Conservation (phyloP, 2,888 invertebrate species). For the Apotomis capreana region DNA sequence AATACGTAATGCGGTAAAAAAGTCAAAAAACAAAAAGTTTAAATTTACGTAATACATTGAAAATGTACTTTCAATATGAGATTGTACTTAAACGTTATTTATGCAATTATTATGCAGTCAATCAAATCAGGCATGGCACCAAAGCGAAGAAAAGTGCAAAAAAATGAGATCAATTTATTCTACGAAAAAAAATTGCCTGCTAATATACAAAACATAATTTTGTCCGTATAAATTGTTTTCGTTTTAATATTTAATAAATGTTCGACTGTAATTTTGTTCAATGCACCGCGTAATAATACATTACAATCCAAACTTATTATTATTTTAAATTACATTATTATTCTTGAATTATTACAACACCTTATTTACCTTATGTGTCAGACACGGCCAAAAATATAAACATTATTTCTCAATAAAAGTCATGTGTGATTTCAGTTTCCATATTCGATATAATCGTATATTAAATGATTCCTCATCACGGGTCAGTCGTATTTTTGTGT, state of each 20-base stretch:
- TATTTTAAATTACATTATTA: slow-evolving; percentile 49
- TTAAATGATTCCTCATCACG: background rate
- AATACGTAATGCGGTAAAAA: slow-evolving; percentile 45
- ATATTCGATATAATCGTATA: slow-evolving; percentile 1
- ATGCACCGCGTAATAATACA: slow-evolving; percentile 56
- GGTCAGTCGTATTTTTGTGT: slow-evolving; percentile 18
- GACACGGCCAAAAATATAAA: slow-evolving; percentile 33
- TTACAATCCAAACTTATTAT: slow-evolving; percentile 61
- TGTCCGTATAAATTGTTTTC: slow-evolving; percentile 59
- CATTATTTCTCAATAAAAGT: slow-evolving; percentile 11
- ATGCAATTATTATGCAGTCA: slow-evolving; percentile 73
- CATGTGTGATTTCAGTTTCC: slow-evolving; percentile 21
- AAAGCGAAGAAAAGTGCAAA: slow-evolving; percentile 69
- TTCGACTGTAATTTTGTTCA: slow-evolving; percentile 70
- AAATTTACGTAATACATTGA: slow-evolving; percentile 49
- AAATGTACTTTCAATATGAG: slow-evolving; percentile 54
- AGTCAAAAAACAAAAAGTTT: slow-evolving; percentile 44
- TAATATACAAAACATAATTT: slow-evolving; percentile 61
- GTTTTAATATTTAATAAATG: slow-evolving; percentile 49
- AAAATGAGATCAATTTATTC: slow-evolving; percentile 75
- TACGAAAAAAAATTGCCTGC: slow-evolving; percentile 76
- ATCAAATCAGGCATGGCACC: slow-evolving; percentile 70
- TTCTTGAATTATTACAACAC: slow-evolving; percentile 49
- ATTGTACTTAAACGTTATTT: slow-evolving; percentile 59
- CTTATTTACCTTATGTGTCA: slow-evolving; percentile 32